Base-by-base conservation (phyloP, 2,797 vertebrate genomes). In the Rousettus madagascariensis region DNA sequence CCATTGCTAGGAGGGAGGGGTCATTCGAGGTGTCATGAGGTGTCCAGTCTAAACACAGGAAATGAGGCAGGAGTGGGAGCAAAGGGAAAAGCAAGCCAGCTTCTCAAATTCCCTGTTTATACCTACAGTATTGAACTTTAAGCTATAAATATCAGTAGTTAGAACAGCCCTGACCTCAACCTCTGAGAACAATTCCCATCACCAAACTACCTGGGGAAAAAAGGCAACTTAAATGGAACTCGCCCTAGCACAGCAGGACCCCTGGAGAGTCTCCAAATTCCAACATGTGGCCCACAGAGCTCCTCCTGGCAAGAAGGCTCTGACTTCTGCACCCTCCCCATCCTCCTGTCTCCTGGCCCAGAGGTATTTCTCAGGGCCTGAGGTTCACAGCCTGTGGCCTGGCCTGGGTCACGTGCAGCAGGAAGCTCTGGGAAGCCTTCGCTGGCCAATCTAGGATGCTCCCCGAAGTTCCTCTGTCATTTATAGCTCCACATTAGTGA, bases 101-200 rank as follows among this genome's bases (percentile, higher is more conserved):
- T 86, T 78, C 77, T 96, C 84, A 65, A 83, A 75, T 86, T 57
- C 78, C 72, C 51, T 61, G 38, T 74, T 96, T 94, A 66, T 94
- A 66, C 72, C 59, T 90, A 57, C 6, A 71, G 69, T 17, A 57
- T 87, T 96, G 80, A 61, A 24, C n/a, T 71, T 68, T 10, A 57
- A 91, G 51, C 51, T 93, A 20, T 83, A 78, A 91, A 65, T 65
- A 79, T 17, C 80, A 69, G 71, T 53, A 72, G 63, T 41, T 53
- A 33, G 17, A 92, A 30, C 38, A 57, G 19, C 30, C 63, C 61
- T 82, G 75, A 78, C 68, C 36, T 86, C 36, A 51, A 55, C 28
- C 15, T 83, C 59, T 10, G 13, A 95, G n/a, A 75, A 41, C 46
- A 66, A 55, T 38, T 49, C n/a, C 36, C 51, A 28, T 77, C 49